Conservation (phyloP, 1,140 invertebrate genomes). For the Myzus persicae region DNA sequence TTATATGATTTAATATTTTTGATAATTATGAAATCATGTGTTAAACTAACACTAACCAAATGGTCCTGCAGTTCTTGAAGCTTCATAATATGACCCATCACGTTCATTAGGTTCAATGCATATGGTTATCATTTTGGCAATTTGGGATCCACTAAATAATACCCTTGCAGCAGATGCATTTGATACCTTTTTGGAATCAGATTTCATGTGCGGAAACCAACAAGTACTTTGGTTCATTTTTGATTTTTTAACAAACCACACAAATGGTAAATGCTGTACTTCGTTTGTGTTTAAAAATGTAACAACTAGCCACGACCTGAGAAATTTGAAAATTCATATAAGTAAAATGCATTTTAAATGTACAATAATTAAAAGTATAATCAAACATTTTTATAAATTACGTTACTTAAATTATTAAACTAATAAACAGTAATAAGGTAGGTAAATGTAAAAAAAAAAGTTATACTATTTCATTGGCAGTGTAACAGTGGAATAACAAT, state of each 20-base stretch:
- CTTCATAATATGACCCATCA: neutral
- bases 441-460: neutral
- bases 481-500: constrained; percentile 13
- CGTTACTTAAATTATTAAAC: no score
- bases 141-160: neutral
- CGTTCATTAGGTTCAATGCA: neutral
- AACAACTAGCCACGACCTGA: neutral
- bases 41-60: neutral
- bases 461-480: neutral
- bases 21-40: no score
- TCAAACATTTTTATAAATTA: neutral
- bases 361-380: neutral
- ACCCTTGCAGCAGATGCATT: no score
- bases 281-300: neutral
- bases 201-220: neutral
- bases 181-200: neutral
- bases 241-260: neutral
- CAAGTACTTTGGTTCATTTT: neutral
- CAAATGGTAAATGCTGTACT: neutral
- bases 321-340: no score
- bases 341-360: neutral
- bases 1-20: no score
- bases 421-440: neutral
- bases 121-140: neutral
- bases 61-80: neutral